Evolutionary conservation across 1,140 invertebrate species (phyloP).

Genomic region (Zophobas morio): DNA sequence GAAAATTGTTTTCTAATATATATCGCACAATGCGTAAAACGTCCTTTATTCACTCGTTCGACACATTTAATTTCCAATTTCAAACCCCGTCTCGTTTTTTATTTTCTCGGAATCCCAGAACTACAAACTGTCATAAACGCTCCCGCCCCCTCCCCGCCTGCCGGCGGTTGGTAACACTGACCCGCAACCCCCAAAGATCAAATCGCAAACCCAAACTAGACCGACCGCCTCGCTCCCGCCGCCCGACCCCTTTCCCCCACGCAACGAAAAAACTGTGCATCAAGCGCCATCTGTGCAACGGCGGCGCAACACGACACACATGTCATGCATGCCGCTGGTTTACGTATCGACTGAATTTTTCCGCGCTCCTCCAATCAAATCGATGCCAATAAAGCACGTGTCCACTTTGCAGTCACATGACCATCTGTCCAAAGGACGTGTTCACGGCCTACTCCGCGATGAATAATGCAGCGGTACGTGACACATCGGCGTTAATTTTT

Average conservation of each 20-base stretch:
- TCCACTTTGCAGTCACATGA: slow-evolving; percentile 6
- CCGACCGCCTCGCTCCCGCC: neutral
- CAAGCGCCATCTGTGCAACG: slow-evolving; percentile 53
- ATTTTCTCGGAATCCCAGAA: too few species aligned
- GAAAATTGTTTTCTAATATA: too few species aligned
- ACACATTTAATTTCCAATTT: too few species aligned
- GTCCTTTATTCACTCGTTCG: too few species aligned
- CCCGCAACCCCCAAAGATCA: too few species aligned
- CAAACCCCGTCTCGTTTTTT: too few species aligned
- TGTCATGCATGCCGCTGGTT: slow-evolving; percentile 38
- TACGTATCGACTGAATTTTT: slow-evolving; percentile 39
- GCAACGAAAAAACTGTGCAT: slow-evolving; percentile 31
- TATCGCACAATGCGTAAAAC: too few species aligned
- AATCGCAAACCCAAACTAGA: too few species aligned
- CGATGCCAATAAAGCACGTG: slow-evolving; percentile 23
- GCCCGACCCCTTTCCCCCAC: neutral
- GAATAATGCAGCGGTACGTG: slow-evolving; percentile 61
- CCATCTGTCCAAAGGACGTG: slow-evolving; percentile 51
- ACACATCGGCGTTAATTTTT: slow-evolving; percentile 64
- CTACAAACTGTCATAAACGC: too few species aligned
- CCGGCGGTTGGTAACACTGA: too few species aligned
- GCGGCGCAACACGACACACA: slow-evolving; percentile 54
- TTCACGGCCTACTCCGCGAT: slow-evolving; percentile 57
- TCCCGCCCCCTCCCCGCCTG: too few species aligned
- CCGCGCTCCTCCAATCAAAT: slow-evolving; percentile 29